phyloP scores from a whole-genome alignment of 2,888 invertebrate species.

The Tetropium fuscum region DNA sequence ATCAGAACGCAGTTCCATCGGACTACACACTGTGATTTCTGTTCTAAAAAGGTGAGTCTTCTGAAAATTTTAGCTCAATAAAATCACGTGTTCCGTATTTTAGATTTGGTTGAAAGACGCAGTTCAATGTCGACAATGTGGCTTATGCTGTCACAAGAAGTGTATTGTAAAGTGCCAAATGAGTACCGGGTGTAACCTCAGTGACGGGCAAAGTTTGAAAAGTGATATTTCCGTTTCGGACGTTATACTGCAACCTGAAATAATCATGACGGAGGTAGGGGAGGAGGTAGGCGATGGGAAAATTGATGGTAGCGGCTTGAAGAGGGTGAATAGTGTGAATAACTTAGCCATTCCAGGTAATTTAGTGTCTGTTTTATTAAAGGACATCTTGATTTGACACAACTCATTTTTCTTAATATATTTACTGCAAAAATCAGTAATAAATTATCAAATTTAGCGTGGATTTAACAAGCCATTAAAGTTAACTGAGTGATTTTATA shows the following conservation, averaged over 20 bases:
- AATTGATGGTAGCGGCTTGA: constrained; percentile 68
- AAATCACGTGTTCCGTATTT: neutral
- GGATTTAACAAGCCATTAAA: too few relatives aligned
- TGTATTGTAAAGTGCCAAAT: constrained; percentile 90
- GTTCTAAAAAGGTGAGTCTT: constrained; percentile 87
- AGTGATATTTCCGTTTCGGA: constrained; percentile 47
- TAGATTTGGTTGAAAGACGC: constrained; percentile 98
- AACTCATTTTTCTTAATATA: too few relatives aligned
- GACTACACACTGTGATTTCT: constrained; percentile 92
- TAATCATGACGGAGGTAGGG: constrained; percentile 65
- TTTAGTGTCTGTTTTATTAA: too few relatives aligned
- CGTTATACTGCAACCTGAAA: constrained; percentile 63
- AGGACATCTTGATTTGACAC: too few relatives aligned
- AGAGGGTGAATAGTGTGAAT: constrained; percentile 79
- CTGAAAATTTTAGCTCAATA: too few relatives aligned
- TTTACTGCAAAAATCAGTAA: too few relatives aligned
- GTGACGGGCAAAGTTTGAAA: constrained; percentile 44
- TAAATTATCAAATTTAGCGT: too few relatives aligned
- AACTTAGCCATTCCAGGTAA: constrained; percentile 74
- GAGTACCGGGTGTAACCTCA: constrained; percentile 71
- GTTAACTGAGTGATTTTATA: too few relatives aligned
- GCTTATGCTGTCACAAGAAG: constrained; percentile 95
- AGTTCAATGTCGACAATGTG: constrained; percentile 90
- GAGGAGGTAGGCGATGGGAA: constrained; percentile 47
- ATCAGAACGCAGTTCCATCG: constrained; percentile 89